These are phyloP conservation scores for Salpingus planirostris DNA, from an alignment of 2,888 invertebrate genomes.

Conservation along the genomic window DNA sequence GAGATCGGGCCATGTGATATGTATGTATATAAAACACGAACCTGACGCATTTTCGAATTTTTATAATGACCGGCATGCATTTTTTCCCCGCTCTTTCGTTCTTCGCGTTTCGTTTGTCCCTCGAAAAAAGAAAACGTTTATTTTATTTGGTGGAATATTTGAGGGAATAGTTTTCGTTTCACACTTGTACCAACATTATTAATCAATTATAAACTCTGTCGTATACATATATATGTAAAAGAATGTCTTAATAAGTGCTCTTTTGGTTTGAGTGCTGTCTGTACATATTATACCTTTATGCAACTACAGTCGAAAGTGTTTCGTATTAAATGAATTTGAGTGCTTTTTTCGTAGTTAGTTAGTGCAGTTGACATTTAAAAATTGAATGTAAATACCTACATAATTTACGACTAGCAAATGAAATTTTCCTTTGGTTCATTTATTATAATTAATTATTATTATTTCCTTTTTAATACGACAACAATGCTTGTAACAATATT, in stretches of 20 bases:
- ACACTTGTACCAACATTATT: too few relatives aligned
- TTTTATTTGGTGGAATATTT: too few relatives aligned
- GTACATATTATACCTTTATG: not conserved
- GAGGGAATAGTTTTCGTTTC: too few relatives aligned
- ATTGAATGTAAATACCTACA: conserved; percentile 29
- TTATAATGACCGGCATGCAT: conserved; percentile 38
- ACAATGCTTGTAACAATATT: not conserved
- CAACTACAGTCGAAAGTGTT: not conserved
- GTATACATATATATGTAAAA: too few relatives aligned
- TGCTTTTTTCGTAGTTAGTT: not conserved
- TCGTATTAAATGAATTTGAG: not conserved
- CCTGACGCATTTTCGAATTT: conserved; percentile 38
- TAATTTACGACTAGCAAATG: conserved; percentile 24
- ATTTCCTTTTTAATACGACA: not conserved
- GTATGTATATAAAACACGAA: conserved; percentile 36
- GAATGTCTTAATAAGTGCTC: too few relatives aligned
- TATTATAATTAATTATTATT: conserved; percentile 6
- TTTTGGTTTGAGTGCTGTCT: too few relatives aligned
- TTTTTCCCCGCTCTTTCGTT: conserved; percentile 28
- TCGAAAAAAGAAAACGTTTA: too few relatives aligned
- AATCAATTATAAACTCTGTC: too few relatives aligned
- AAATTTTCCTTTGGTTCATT: conserved; percentile 22
- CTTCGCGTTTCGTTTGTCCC: too few relatives aligned
- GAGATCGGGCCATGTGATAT: conserved; percentile 39
- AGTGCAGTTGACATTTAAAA: not conserved